A percentile compares a stretch with the other conserved stretches of the same genome.
phyloP scores from a whole-genome alignment of 2,888 invertebrate genomes.

The Drosophila kuntzei region DNA sequence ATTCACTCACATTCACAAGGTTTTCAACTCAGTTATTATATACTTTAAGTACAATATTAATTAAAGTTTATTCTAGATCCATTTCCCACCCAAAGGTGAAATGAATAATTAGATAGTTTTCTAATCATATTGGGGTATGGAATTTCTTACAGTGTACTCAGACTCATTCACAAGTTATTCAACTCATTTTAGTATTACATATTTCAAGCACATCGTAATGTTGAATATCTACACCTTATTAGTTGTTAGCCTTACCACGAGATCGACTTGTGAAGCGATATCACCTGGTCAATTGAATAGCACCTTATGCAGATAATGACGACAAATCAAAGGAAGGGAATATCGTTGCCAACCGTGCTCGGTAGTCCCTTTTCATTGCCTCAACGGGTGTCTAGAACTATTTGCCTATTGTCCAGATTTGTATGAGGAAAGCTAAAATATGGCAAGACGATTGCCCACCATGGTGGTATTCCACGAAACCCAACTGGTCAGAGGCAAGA shows the following conservation, averaged over 20 bases:
- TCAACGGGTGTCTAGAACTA: constrained; percentile 59
- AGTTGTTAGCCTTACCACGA: background rate
- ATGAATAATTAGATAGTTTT: background rate
- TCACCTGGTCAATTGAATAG: constrained; percentile 56
- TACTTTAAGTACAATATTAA: background rate
- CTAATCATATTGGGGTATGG: background rate
- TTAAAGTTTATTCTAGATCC: background rate
- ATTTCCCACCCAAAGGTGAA: background rate
- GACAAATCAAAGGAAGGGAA: background rate
- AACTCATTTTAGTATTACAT: constrained; percentile 3
- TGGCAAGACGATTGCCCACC: constrained; percentile 36
- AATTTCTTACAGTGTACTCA: background rate
- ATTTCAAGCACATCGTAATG: background rate
- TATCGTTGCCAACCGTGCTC: background rate
- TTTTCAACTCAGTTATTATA: background rate
- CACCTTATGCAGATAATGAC: constrained; percentile 74
- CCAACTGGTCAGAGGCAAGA: constrained; percentile 5
- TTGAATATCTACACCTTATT: constrained; percentile 23
- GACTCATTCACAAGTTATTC: constrained; percentile 7
- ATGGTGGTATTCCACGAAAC: constrained; percentile 69
- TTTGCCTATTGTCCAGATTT: constrained; percentile 61
- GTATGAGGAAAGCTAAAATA: constrained; percentile 9
- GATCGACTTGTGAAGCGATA: constrained; percentile 23
- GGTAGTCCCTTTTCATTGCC: constrained; percentile 38
- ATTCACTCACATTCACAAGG: too few relatives aligned